Percentiles rank a stretch among this genome's conserved stretches.
These are phyloP conservation scores for Sarcoramphus papa DNA, from an alignment of 2,797 vertebrate genomes.

Conservation along the genomic window DNA sequence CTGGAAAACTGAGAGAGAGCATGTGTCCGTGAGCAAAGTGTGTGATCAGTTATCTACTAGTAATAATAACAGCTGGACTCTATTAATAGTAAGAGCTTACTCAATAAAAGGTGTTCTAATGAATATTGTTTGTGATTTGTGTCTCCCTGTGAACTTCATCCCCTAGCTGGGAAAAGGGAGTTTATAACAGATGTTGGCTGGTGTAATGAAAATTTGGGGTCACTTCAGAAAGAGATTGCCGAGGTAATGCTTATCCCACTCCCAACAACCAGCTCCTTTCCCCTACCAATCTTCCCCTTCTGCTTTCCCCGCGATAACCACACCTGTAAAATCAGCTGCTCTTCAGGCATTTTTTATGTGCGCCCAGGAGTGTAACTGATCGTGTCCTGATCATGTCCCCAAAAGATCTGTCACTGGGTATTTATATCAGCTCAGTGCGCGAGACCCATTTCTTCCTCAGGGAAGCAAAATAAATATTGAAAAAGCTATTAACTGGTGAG, in stretches of 20 bases:
- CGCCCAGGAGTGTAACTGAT: too few species aligned
- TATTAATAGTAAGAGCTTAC: neutral
- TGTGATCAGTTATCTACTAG: neutral
- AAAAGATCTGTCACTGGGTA: neutral
- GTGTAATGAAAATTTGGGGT: neutral
- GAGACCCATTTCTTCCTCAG: neutral
- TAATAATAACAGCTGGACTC: neutral
- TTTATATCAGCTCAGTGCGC: neutral
- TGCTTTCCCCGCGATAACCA: neutral
- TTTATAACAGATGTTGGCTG: neutral
- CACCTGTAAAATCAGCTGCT: neutral
- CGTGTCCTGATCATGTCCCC: neutral
- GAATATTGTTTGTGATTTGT: neutral
- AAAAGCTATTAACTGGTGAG: neutral
- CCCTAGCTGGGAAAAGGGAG: neutral
- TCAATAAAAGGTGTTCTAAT: neutral
- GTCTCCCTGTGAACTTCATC: neutral
- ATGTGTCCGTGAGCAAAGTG: neutral
- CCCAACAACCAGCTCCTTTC: neutral
- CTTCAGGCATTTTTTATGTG: neutral
- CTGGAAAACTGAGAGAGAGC: neutral
- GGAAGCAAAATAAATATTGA: neutral
- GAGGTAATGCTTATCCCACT: rapidly evolving
- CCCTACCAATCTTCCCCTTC: neutral
- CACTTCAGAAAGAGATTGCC: neutral